A percentile compares a stretch with the other conserved stretches of the same genome.
phyloP scores from a whole-genome alignment of 2,797 vertebrate genomes.

The Chelon labrosus region DNA sequence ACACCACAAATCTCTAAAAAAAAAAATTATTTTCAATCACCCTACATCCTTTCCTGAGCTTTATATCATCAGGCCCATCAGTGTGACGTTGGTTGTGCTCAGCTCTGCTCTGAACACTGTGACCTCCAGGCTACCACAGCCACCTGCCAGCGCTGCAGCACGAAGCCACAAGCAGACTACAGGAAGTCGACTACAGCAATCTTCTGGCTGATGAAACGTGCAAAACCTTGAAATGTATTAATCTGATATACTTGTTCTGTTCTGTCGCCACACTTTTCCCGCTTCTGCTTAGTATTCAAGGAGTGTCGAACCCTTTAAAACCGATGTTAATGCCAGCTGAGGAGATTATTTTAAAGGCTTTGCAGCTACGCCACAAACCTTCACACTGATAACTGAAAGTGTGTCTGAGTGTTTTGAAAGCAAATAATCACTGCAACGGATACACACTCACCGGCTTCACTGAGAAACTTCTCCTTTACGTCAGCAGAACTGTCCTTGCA shows the following conservation, averaged over 20 bases:
- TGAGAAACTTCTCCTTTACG: slow-evolving; percentile 95
- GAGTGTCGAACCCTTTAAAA: no score
- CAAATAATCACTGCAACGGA: slow-evolving; percentile 21
- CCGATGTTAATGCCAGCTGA: no score
- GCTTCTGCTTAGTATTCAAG: no score
- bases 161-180: slow-evolving; percentile 42
- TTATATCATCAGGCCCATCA: no score
- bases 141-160: neutral
- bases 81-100: fast-evolving
- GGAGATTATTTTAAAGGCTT: neutral
- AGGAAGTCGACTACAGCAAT: slow-evolving; percentile 43
- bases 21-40: no score
- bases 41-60: no score
- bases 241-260: neutral
- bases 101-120: no score
- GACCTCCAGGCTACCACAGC: neutral
- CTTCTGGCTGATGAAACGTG: neutral
- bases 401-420: neutral
- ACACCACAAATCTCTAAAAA: no score
- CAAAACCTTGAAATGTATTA: slow-evolving; percentile 13
- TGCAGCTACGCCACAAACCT: neutral
- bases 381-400: no score
- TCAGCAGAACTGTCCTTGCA: slow-evolving; percentile 92
- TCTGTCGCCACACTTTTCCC: no score
- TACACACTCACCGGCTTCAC: slow-evolving; percentile 88